Evolutionary conservation across 2,888 invertebrate genomes (phyloP).

Genomic region (Beris morrisii): DNA sequence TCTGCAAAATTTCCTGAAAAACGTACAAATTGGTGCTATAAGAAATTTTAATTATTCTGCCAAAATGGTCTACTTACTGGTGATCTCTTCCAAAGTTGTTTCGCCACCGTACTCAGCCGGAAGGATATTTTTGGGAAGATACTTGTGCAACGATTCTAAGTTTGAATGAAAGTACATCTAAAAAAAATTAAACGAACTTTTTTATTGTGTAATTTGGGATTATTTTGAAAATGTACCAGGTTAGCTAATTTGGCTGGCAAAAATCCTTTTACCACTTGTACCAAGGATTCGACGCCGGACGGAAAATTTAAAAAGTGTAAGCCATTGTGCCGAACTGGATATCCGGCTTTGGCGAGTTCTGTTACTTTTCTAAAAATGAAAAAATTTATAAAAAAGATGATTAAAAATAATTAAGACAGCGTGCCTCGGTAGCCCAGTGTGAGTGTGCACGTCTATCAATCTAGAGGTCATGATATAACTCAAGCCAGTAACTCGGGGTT

Average conservation of each 20-base stretch:
- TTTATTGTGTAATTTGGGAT: neutral
- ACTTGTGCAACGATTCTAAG: conserved; percentile 42
- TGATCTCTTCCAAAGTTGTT: conserved; percentile 50
- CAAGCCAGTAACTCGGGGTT: no score
- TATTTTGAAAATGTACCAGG: conserved; percentile 55
- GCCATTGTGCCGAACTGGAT: conserved; percentile 63
- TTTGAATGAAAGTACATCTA: conserved; percentile 47
- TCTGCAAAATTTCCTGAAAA: conserved; percentile 2
- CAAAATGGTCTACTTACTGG: neutral
- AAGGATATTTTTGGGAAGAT: conserved; percentile 5
- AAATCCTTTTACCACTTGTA: conserved; percentile 59
- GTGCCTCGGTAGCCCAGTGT: no score
- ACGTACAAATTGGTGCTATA: conserved; percentile 37
- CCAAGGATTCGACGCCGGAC: conserved; percentile 60
- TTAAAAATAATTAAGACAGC: no score
- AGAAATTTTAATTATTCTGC: no score
- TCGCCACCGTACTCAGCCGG: conserved; percentile 17
- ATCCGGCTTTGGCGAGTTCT: conserved; percentile 57
- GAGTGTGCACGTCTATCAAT: no score
- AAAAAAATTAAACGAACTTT: conserved; percentile 25
- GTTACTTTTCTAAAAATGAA: conserved; percentile 34
- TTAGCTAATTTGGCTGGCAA: conserved; percentile 62
- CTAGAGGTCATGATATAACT: no score
- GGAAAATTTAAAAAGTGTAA: conserved; percentile 62
- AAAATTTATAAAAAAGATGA: no score